A percentile compares a stretch with the other conserved stretches of the same genome.
Evolutionary conservation across 2,113 vertebrate species (phyloP).

Genomic region (Morone saxatilis): DNA sequence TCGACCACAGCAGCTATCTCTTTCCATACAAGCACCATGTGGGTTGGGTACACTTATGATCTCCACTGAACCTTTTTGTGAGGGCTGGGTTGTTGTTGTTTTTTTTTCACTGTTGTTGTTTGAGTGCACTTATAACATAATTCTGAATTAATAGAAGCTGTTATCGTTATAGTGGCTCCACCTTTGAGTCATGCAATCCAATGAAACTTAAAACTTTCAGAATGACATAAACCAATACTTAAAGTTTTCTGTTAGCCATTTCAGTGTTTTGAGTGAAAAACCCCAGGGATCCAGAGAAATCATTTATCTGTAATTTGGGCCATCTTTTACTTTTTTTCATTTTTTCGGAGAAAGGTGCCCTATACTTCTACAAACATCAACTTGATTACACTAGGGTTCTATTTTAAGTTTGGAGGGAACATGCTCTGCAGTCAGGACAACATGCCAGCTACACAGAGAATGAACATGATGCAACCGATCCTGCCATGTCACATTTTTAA

Average conservation of each 20-base stretch:
- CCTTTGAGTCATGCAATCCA: constrained; percentile 60
- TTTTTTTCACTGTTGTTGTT: constrained; percentile 3
- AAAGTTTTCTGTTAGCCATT: background rate
- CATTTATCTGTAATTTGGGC: constrained; percentile 24
- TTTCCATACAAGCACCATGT: constrained; percentile 29
- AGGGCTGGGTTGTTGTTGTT: background rate
- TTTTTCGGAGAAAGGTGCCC: constrained; percentile 30
- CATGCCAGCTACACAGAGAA: constrained; percentile 76
- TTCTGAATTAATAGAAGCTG: constrained; percentile 22
- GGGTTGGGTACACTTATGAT: background rate
- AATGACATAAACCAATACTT: constrained; percentile 19
- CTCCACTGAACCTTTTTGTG: background rate
- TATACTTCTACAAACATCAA: constrained; percentile 58
- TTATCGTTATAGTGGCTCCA: constrained; percentile 24
- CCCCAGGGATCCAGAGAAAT: constrained; percentile 27
- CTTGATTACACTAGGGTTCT: constrained; percentile 57
- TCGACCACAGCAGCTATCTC: constrained; percentile 29
- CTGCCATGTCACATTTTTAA: constrained; percentile 39
- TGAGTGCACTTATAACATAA: constrained; percentile 17
- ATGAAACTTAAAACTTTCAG: constrained; percentile 4
- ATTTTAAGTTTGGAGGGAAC: constrained; percentile 57
- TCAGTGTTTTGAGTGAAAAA: constrained; percentile 18
- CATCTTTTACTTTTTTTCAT: constrained; percentile 7
- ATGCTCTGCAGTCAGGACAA: constrained; percentile 78
- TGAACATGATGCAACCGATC: constrained; percentile 63